Evolutionary conservation across 2,113 vertebrate genomes (phyloP).

Genomic region (Gambusia holbrooki): DNA sequence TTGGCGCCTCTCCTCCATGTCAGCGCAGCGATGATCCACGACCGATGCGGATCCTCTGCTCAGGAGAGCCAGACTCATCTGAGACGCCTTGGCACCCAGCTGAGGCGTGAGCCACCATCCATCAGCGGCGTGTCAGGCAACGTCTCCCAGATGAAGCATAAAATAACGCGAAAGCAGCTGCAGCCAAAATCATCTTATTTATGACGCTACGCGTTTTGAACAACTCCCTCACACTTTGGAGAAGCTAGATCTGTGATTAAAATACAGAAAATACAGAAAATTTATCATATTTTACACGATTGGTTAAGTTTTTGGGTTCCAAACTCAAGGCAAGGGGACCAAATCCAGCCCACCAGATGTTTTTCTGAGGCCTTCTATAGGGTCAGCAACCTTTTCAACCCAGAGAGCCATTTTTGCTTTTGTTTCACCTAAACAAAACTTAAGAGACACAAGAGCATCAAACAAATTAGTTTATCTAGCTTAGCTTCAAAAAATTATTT

Average conservation of each 20-base stretch:
- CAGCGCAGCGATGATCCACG: constrained; percentile 31
- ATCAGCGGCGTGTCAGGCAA: constrained; percentile 49
- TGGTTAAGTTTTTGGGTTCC: not conserved
- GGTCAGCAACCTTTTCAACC: no score
- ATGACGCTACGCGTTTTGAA: not conserved
- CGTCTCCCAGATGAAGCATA: constrained; percentile 54
- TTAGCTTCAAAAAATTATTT: no score
- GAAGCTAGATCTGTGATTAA: not conserved
- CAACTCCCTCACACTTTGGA: not conserved
- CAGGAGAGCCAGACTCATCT: constrained; percentile 29
- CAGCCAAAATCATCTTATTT: constrained; percentile 13
- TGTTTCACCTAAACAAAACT: no score
- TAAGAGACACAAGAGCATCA: no score
- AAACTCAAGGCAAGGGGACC: no score
- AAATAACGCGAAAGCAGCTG: constrained; percentile 2
- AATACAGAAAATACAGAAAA: not conserved
- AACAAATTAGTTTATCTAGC: no score
- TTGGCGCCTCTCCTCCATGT: constrained; percentile 14
- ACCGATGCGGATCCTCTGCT: constrained; percentile 38
- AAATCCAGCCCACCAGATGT: no score
- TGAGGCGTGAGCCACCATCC: constrained; percentile 41
- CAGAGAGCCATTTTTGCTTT: no score
- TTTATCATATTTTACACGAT: not conserved
- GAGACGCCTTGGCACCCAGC: constrained; percentile 48
- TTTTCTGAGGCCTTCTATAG: no score